phyloP scores from a whole-genome alignment of 2,113 vertebrate species.

The Fulica atra region DNA sequence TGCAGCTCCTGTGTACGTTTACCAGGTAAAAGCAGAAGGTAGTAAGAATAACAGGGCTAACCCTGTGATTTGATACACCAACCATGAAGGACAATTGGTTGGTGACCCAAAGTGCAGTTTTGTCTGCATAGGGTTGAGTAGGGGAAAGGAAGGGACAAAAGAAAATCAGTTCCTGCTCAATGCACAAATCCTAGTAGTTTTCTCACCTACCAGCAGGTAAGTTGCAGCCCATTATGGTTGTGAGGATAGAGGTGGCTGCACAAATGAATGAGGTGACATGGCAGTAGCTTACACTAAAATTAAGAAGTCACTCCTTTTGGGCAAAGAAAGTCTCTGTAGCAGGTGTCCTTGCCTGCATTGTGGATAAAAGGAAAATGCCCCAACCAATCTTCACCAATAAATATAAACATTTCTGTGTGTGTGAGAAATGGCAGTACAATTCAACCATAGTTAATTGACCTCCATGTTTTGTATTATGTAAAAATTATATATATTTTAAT shows the following conservation, averaged over 20 bases:
- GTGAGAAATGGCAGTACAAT: background rate
- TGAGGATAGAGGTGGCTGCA: background rate
- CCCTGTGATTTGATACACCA: background rate
- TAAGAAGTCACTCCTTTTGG: background rate
- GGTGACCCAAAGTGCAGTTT: background rate
- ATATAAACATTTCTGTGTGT: background rate
- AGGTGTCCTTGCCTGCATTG: background rate
- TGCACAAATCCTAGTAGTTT: background rate
- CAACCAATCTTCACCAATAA: background rate
- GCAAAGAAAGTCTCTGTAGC: background rate
- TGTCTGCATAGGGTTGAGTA: background rate
- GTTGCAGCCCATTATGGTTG: background rate
- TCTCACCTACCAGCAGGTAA: background rate
- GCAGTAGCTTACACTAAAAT: constrained; percentile 5
- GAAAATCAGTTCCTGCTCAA: background rate
- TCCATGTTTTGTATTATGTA: background rate
- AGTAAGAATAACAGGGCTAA: background rate
- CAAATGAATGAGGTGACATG: background rate
- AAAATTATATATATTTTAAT: background rate
- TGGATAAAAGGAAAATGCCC: background rate
- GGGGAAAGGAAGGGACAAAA: background rate
- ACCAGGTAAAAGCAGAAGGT: background rate
- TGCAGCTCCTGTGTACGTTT: background rate
- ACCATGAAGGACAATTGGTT: background rate
- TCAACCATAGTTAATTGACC: background rate